Base-by-base conservation (phyloP, 2,113 vertebrate species). In the Percopsis transmontana region DNA sequence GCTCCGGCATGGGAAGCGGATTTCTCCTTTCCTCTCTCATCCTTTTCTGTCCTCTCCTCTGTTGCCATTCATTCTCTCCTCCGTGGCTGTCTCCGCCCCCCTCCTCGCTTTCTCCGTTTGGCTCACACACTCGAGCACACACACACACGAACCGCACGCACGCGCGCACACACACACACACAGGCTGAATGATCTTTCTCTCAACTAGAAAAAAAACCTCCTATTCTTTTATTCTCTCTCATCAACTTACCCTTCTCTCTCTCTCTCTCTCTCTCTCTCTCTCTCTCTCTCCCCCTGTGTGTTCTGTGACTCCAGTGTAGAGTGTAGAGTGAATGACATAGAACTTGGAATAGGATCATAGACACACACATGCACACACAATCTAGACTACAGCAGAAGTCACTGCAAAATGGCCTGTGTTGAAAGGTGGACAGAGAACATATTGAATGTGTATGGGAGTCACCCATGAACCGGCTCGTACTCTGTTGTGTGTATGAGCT, bases 11-110 rank as follows among this genome's bases (percentile, higher is more conserved):
- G 50, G 19, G 19, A n/a, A 15, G 76, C 61, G 62, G 73, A 55
- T 82, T 58, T 67, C 27, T 70, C 78, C 62, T 45, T 53, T 70
- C 58, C 50, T 27, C 62, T 67, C 55, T 42, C 27, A 39, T 45
- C 45, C 47, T 62, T 13, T 68, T 16, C 52, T 75, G 4, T 69
- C 66, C 24, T 51, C 56, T 42, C 21, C 50, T 76, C 50, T 27
- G 24, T 19, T 39, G 45, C 58, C 39, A n/a, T 63, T 60, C 57
- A 58, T 45, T 58, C 24, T 54, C 48, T 64, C 69, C 27, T 24
- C 57, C 23, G 63, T 44, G 68, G 53, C 72, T 78, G 70, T 62
- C 72, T 77, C 76, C 23, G 20, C 70, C 59, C 57, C 64, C 68
- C 41, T 56, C 44, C 45, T 78, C 64, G 63, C 58, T 64, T 72